Percentiles rank a stretch among this genome's conserved stretches.
Evolutionary conservation across 1,140 invertebrate species (phyloP).

Genomic region (Drosophila navojoa): DNA sequence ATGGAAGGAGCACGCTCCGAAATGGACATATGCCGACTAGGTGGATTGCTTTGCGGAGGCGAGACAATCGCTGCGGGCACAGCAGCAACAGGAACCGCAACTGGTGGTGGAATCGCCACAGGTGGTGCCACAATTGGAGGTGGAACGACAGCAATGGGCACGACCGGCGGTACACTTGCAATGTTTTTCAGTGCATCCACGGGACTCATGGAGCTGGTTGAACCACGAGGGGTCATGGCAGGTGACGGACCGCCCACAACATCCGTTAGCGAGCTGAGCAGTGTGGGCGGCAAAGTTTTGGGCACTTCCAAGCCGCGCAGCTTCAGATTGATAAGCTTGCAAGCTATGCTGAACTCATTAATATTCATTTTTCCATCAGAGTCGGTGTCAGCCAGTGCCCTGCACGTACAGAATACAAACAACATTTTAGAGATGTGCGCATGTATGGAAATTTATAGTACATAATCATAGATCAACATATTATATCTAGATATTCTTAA

Average conservation of each 20-base stretch:
- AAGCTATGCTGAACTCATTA: conserved; percentile 98
- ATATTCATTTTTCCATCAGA: conserved; percentile 98
- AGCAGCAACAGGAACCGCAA: conserved; percentile 25
- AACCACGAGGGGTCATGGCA: conserved; percentile 74
- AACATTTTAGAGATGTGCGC: conserved; percentile 9
- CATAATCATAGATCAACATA: too few species aligned
- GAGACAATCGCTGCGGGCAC: conserved; percentile 55
- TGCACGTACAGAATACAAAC: conserved; percentile 83
- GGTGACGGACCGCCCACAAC: conserved; percentile 63
- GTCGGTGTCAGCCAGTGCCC: conserved; percentile 97
- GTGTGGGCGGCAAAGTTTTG: conserved; percentile 90
- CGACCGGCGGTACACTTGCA: conserved; percentile 26
- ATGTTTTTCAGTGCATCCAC: conserved; percentile 72
- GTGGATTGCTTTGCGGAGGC: conserved; percentile 81
- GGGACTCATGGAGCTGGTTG: conserved; percentile 76
- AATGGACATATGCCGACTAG: conserved; percentile 83
- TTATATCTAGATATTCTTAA: too few species aligned
- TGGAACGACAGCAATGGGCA: conserved; percentile 43
- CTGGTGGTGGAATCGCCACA: conserved; percentile 42
- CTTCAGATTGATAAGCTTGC: conserved; percentile 98
- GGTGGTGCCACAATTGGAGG: conserved; percentile 42
- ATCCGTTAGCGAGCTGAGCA: conserved; percentile 88
- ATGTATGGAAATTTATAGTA: neutral
- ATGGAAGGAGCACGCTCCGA: conserved; percentile 83
- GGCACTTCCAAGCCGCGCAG: conserved; percentile 96